Evolutionary conservation across 2,888 invertebrate species (phyloP).

Genomic region (Spodoptera picta): DNA sequence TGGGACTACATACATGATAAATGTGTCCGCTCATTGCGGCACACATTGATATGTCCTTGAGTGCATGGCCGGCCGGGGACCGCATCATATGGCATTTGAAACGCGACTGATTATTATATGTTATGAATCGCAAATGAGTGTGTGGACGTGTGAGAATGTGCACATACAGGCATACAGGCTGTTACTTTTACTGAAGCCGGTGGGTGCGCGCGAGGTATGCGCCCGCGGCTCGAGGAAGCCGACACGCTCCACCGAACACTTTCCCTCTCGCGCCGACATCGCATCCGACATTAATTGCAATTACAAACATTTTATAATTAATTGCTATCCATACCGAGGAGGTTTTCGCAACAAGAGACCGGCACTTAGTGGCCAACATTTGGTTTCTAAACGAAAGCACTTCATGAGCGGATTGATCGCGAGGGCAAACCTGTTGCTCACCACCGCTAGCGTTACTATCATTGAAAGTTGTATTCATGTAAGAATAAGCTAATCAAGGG

Average conservation of each 20-base stretch:
- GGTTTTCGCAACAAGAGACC: constrained; percentile 65
- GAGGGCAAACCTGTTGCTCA: constrained; percentile 46
- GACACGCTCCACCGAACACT: constrained; percentile 78
- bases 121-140: constrained; percentile 61
- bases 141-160: constrained; percentile 65
- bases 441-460: neutral
- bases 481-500: neutral
- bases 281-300: constrained; percentile 72
- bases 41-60: constrained; percentile 85
- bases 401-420: constrained; percentile 60
- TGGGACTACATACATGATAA: constrained; percentile 75
- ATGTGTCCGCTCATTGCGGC: constrained; percentile 77
- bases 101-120: constrained; percentile 57
- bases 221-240: constrained; percentile 70
- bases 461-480: constrained; percentile 11
- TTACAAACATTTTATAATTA: constrained; percentile 68
- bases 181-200: constrained; percentile 72
- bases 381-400: constrained; percentile 77
- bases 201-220: constrained; percentile 61
- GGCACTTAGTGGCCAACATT: constrained; percentile 59
- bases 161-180: constrained; percentile 51
- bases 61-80: constrained; percentile 67
- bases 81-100: constrained; percentile 58
- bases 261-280: constrained; percentile 80
- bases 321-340: constrained; percentile 57